These are phyloP conservation scores for Bibio marci DNA, from an alignment of 2,888 invertebrate genomes.

Conservation along the genomic window DNA sequence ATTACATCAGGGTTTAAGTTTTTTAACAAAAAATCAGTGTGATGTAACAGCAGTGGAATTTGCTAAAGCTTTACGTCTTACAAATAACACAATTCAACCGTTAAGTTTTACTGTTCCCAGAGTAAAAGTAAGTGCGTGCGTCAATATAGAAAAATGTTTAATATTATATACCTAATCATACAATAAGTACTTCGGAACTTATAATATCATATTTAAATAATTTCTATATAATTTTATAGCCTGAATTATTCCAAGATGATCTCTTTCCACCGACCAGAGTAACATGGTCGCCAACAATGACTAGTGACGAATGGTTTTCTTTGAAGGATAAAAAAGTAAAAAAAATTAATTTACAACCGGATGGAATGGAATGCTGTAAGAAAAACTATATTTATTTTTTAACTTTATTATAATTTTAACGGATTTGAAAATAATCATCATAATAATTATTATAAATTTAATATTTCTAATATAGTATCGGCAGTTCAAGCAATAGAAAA, in stretches of 20 bases:
- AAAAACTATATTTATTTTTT: conserved; percentile 13
- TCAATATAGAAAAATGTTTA: neutral
- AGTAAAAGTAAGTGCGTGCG: conserved; percentile 60
- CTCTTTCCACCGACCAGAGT: conserved; percentile 84
- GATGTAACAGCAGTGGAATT: conserved; percentile 85
- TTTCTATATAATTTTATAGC: conserved; percentile 33
- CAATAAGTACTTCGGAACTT: neutral
- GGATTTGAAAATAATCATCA: no score
- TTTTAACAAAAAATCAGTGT: conserved; percentile 73
- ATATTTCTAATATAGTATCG: no score
- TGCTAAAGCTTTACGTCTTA: conserved; percentile 80
- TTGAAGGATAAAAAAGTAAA: conserved; percentile 42
- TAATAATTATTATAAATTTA: no score
- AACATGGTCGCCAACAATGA: conserved; percentile 65
- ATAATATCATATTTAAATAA: neutral
- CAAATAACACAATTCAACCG: conserved; percentile 85
- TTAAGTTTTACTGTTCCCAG: conserved; percentile 90
- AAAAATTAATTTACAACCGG: conserved; percentile 62
- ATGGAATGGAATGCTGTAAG: conserved; percentile 73
- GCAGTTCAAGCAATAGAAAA: conserved; percentile 21
- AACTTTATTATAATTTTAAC: no score
- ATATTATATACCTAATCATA: neutral
- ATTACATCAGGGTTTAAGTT: conserved; percentile 77
- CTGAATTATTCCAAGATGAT: conserved; percentile 94
- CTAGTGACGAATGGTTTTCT: conserved; percentile 62